Evolutionary conservation across 2,797 vertebrate genomes (phyloP).

Genomic region (Monodelphis domestica): DNA sequence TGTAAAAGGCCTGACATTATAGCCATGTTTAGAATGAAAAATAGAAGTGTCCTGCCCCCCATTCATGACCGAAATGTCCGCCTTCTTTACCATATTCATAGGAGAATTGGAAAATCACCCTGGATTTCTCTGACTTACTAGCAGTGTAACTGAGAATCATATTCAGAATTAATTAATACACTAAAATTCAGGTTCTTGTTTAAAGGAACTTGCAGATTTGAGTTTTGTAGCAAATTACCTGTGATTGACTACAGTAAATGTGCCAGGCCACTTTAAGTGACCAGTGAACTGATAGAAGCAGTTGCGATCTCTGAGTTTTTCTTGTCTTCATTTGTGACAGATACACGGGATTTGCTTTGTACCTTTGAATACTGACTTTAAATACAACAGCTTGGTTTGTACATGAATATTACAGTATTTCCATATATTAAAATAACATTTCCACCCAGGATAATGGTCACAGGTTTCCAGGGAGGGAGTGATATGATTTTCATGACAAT

Average conservation of each 20-base stretch:
- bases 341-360: conserved; percentile 80
- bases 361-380: conserved; percentile 85
- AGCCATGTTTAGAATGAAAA: neutral
- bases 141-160: conserved; percentile 24
- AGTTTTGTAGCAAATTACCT: conserved; percentile 59
- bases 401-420: conserved; percentile 87
- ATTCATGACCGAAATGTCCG: neutral
- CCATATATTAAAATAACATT: conserved; percentile 86
- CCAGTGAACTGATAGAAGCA: conserved; percentile 34
- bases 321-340: conserved; percentile 58
- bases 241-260: conserved; percentile 31
- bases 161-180: neutral
- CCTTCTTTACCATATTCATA: neutral
- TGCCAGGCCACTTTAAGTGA: neutral
- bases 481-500: conserved; percentile 90
- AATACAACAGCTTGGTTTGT: conserved; percentile 84
- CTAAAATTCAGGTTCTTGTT: conserved; percentile 28
- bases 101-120: neutral
- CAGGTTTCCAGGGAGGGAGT: conserved; percentile 86
- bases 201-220: conserved; percentile 53
- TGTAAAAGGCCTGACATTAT: neutral
- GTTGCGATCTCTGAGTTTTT: conserved; percentile 44
- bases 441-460: conserved; percentile 81
- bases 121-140: neutral
- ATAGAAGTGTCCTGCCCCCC: neutral